Evolutionary conservation across 1,140 invertebrate genomes (phyloP).

Genomic region (Frieseomelitta varia): DNA sequence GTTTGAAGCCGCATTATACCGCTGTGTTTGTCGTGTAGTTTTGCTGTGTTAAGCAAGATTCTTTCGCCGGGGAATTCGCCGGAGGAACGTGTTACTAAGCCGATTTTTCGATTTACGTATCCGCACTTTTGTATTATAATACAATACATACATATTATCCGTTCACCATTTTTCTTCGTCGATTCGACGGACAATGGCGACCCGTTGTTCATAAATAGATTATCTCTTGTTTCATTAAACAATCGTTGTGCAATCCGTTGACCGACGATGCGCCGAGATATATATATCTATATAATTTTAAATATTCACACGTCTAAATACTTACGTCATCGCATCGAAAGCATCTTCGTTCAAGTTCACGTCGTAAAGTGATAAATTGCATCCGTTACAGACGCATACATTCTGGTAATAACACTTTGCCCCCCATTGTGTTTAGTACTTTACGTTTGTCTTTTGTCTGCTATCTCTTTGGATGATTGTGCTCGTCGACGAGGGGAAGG

Average conservation of each 20-base stretch:
- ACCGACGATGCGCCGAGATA: not conserved
- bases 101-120: not conserved
- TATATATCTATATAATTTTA: not conserved
- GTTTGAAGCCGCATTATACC: slow-evolving; percentile 5
- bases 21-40: slow-evolving; percentile 28
- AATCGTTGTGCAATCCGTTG: slow-evolving; percentile 63
- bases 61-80: not conserved
- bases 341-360: slow-evolving; percentile 44
- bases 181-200: slow-evolving; percentile 32
- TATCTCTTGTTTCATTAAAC: slow-evolving; percentile 54
- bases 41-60: slow-evolving; percentile 18
- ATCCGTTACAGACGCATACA: slow-evolving; percentile 33
- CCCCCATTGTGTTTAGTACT: slow-evolving; percentile 21
- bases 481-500: not conserved
- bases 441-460: slow-evolving; percentile 27
- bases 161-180: slow-evolving; percentile 14
- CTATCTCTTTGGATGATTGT: not conserved
- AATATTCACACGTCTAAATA: slow-evolving; percentile 29
- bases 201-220: slow-evolving; percentile 40
- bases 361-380: slow-evolving; percentile 50
- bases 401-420: slow-evolving; percentile 17
- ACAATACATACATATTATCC: no score
- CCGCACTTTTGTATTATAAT: slow-evolving; percentile 21
- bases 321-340: slow-evolving; percentile 43
- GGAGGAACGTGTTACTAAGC: not conserved